Evolutionary conservation across 2,888 invertebrate species (phyloP).

Genomic region (Pristionchus arcanus): DNA sequence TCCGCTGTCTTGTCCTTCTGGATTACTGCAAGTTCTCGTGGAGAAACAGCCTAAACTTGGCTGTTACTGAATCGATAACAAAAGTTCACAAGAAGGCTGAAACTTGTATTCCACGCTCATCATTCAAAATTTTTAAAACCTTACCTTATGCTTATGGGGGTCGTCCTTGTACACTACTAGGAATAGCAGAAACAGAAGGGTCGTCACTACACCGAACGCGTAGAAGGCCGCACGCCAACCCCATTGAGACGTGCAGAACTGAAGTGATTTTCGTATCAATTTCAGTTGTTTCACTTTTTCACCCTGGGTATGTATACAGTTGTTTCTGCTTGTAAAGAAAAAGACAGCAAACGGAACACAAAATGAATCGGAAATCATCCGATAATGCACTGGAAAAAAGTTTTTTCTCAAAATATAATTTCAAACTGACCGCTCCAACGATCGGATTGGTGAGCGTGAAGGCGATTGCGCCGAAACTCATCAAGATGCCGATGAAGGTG

Average conservation of each 20-base stretch:
- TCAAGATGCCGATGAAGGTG: constrained; percentile 19
- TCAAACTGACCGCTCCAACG: constrained; percentile 10
- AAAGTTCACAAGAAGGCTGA: too few relatives aligned
- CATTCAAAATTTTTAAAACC: too few relatives aligned
- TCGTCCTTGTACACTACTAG: constrained; percentile 67
- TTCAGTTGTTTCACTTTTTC: too few relatives aligned
- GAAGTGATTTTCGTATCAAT: constrained; percentile 36
- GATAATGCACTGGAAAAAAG: too few relatives aligned
- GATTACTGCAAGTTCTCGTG: constrained; percentile 67
- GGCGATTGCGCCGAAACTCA: constrained; percentile 34
- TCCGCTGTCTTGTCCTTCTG: constrained; percentile 71
- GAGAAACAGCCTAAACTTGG: constrained; percentile 58
- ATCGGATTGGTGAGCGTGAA: constrained; percentile 42
- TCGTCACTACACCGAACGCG: constrained; percentile 62
- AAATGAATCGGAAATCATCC: too few relatives aligned
- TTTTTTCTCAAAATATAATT: too few relatives aligned
- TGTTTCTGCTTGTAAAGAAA: too few relatives aligned
- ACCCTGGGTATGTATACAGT: too few relatives aligned
- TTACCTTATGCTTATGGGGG: constrained; percentile 58
- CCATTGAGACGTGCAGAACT: constrained; percentile 65
- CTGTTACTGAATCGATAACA: too few relatives aligned
- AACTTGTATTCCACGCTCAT: too few relatives aligned
- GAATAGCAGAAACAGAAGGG: constrained; percentile 64
- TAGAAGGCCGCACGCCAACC: constrained; percentile 77
- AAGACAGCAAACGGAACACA: too few relatives aligned